These are phyloP conservation scores for Tenebrosternarchus preto DNA, from an alignment of 2,113 vertebrate genomes.

Conservation along the genomic window DNA sequence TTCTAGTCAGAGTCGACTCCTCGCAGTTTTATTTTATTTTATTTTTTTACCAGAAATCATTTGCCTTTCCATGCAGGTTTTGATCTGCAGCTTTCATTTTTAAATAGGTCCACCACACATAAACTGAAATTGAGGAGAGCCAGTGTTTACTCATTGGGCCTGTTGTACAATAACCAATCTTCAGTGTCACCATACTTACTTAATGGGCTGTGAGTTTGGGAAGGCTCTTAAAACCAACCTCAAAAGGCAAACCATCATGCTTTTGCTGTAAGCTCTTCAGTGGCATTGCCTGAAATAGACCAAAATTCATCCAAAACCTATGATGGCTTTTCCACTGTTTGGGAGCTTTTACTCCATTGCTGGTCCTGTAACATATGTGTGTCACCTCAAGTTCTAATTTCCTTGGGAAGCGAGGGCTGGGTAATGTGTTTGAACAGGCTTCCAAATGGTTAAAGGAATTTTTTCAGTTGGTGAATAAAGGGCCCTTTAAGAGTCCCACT, in stretches of 20 bases:
- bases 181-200: not conserved
- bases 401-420: not conserved
- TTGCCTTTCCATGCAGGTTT: slow-evolving; percentile 38
- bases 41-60: slow-evolving; percentile 34
- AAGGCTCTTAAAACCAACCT: not conserved
- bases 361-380: not conserved
- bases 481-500: too few species aligned
- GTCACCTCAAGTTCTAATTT: slow-evolving; percentile 5
- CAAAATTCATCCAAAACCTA: not conserved
- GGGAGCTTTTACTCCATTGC: not conserved
- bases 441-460: too few species aligned
- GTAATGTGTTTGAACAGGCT: not conserved
- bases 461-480: too few species aligned
- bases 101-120: slow-evolving; percentile 1
- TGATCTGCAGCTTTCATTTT: slow-evolving; percentile 19
- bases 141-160: not conserved
- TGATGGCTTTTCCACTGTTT: too few species aligned
- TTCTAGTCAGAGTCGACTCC: too few species aligned
- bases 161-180: not conserved
- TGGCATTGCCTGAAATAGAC: not conserved
- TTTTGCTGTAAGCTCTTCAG: not conserved
- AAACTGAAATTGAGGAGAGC: slow-evolving; percentile 46
- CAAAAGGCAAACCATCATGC: not conserved
- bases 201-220: not conserved
- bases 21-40: too few species aligned